phyloP scores from a whole-genome alignment of 23 tunicate genomes.

The Halocynthia roretzi region DNA sequence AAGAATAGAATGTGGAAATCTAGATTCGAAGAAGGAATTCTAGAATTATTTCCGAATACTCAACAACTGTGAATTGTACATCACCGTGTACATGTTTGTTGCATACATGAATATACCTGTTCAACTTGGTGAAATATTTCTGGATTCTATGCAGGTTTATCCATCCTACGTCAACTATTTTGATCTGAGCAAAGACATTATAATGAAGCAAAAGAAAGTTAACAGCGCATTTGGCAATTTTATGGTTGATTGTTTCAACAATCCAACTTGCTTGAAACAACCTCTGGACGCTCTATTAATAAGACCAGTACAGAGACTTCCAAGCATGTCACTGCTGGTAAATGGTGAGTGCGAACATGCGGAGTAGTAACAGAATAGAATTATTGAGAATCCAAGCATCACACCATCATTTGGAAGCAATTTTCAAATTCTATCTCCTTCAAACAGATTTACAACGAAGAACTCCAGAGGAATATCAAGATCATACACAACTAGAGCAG shows the following conservation, averaged over 20 bases:
- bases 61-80: no score
- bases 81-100: no score
- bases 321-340: conserved; percentile 68
- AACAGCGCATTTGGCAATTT: conserved; percentile 48
- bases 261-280: conserved; percentile 80
- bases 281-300: conserved; percentile 75
- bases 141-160: conserved; percentile 40
- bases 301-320: conserved; percentile 89
- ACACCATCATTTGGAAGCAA: neutral
- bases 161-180: conserved; percentile 87
- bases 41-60: no score
- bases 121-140: no score
- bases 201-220: conserved; percentile 52
- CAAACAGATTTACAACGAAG: conserved; percentile 58
- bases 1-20: no score
- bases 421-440: neutral
- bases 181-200: conserved; percentile 70
- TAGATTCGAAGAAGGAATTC: no score
- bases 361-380: neutral
- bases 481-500: conserved; percentile 47
- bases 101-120: no score
- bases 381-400: neutral
- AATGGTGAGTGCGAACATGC: conserved; percentile 26
- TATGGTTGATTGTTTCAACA: conserved; percentile 45
- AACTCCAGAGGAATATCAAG: conserved; percentile 46